These are phyloP conservation scores for Latrodectus geometricus DNA, from an alignment of 1,140 invertebrate species.

Conservation along the genomic window DNA sequence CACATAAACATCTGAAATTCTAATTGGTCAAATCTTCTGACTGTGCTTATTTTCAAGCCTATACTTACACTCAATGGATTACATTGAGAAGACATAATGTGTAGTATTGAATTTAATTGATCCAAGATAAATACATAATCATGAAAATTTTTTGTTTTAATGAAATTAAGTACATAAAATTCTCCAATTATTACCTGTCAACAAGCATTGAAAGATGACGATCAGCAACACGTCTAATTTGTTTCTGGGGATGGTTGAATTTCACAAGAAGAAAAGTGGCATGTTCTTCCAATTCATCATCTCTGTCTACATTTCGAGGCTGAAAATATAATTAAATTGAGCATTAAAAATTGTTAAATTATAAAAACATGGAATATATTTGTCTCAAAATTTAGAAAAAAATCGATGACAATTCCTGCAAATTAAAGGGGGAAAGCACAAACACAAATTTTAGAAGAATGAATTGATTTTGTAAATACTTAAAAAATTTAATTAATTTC, in stretches of 20 bases:
- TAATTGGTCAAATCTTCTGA: too few species aligned
- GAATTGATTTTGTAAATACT: too few species aligned
- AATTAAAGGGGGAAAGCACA: too few species aligned
- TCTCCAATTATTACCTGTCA: slow-evolving; percentile 73
- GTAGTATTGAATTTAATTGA: too few species aligned
- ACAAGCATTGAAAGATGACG: slow-evolving; percentile 91
- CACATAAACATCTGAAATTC: too few species aligned
- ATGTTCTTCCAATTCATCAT: slow-evolving; percentile 90
- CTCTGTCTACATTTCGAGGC: slow-evolving; percentile 79
- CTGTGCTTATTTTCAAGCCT: too few species aligned
- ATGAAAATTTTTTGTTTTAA: not conserved
- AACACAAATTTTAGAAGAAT: too few species aligned
- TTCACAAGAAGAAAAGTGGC: slow-evolving; percentile 95
- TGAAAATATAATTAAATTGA: slow-evolving; percentile 55
- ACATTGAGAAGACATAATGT: not conserved
- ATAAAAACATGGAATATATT: not conserved
- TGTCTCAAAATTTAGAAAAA: not conserved
- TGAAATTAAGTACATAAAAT: not conserved
- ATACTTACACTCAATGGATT: not conserved
- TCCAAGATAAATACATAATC: not conserved
- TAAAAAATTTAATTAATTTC: too few species aligned
- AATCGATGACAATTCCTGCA: too few species aligned
- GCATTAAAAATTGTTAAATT: not conserved
- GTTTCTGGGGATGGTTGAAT: slow-evolving; percentile 96
- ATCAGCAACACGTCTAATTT: slow-evolving; percentile 93